Percentiles rank a stretch among this genome's conserved stretches.
These are phyloP conservation scores for Agonopterix subpropinquella DNA, from an alignment of 2,888 invertebrate species.

Conservation along the genomic window DNA sequence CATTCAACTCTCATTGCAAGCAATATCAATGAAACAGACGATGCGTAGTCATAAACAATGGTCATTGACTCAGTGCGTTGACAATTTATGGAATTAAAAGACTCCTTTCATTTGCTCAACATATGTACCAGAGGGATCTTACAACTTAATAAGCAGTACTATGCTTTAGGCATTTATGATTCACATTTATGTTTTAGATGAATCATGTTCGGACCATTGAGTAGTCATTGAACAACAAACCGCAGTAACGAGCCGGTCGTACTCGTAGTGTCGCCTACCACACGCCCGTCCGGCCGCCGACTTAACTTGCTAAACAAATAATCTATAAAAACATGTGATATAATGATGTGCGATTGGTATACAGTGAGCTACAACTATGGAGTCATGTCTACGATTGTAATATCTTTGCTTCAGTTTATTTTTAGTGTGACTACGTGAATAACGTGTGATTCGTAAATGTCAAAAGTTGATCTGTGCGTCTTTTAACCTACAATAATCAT, in stretches of 20 bases:
- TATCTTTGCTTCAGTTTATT: slow-evolving; percentile 60
- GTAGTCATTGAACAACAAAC: slow-evolving; percentile 57
- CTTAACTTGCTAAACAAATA: slow-evolving; percentile 59
- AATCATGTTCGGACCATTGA: slow-evolving; percentile 58
- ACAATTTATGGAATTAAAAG: slow-evolving; percentile 45
- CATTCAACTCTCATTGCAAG: slow-evolving; percentile 12
- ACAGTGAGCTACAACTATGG: slow-evolving; percentile 57
- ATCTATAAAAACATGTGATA: slow-evolving; percentile 69
- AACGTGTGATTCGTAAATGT: slow-evolving; percentile 71
- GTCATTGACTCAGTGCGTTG: slow-evolving; percentile 38
- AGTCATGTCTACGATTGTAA: slow-evolving; percentile 70
- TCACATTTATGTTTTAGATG: slow-evolving; percentile 63
- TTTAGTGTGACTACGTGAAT: slow-evolving; percentile 61
- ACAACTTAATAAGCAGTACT: slow-evolving; percentile 39
- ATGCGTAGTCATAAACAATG: slow-evolving; percentile 31
- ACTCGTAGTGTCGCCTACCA: slow-evolving; percentile 33
- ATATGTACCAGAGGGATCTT: slow-evolving; percentile 14
- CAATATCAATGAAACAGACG: slow-evolving; percentile 27
- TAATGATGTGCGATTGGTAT: slow-evolving; percentile 67
- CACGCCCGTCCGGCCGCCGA: slow-evolving; percentile 29
- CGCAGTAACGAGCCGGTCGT: slow-evolving; percentile 51
- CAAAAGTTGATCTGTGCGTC: slow-evolving; percentile 53
- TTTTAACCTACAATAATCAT: slow-evolving; percentile 17
- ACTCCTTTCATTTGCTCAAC: slow-evolving; percentile 31
- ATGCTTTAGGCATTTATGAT: slow-evolving; percentile 27